Conservation (phyloP, 2,888 invertebrate species). For the Rhagophthalmus giganteus region DNA sequence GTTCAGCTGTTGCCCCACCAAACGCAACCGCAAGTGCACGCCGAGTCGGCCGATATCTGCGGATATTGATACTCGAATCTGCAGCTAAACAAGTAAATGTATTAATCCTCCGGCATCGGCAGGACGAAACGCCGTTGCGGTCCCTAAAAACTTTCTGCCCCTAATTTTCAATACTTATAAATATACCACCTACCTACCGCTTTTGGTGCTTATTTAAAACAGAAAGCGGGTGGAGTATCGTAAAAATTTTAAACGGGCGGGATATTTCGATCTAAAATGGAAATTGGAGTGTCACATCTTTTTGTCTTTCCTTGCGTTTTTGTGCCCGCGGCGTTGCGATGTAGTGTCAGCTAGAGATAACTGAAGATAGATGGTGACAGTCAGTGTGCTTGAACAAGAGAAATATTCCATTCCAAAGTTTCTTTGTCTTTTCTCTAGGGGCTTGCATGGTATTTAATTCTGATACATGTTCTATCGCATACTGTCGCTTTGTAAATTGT, state of each 20-base stretch:
- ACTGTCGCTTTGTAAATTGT: constrained; percentile 24
- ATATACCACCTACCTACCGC: neutral
- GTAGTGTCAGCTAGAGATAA: constrained; percentile 52
- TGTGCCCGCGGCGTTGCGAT: constrained; percentile 49
- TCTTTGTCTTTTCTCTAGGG: constrained; percentile 46
- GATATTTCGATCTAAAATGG: constrained; percentile 55
- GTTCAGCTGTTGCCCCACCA: constrained; percentile 37
- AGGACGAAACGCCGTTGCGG: no score
- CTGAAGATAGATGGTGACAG: constrained; percentile 52
- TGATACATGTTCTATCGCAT: constrained; percentile 36
- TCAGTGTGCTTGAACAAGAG: constrained; percentile 50
- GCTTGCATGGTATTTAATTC: constrained; percentile 43
- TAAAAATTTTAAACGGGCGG: constrained; percentile 36
- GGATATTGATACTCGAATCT: constrained; percentile 22
- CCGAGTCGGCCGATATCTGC: constrained; percentile 28
- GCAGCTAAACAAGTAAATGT: constrained; percentile 9
- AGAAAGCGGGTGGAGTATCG: constrained; percentile 13
- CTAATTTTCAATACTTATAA: no score
- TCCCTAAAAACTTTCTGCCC: no score
- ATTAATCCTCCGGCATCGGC: no score
- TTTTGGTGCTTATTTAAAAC: constrained; percentile 16
- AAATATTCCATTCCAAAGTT: constrained; percentile 51
- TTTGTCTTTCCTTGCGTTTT: constrained; percentile 53
- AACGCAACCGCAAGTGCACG: constrained; percentile 32
- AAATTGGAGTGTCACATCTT: constrained; percentile 57